Percentiles rank a stretch among this genome's conserved stretches.
phyloP scores from a whole-genome alignment of 2,113 vertebrate genomes.

The Rhizomys pruinosus region DNA sequence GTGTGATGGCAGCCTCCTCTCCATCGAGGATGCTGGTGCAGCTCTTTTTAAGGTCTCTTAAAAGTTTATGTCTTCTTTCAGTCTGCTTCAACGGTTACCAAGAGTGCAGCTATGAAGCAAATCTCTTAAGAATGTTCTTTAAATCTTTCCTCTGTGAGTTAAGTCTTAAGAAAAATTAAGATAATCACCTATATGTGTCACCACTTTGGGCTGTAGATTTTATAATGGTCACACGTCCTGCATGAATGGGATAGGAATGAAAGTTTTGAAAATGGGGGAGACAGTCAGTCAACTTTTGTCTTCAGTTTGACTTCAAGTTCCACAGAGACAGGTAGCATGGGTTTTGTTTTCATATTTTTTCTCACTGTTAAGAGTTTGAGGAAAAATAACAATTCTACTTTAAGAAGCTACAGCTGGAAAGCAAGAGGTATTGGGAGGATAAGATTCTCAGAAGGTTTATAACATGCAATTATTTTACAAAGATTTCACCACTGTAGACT shows the following conservation, averaged over 20 bases:
- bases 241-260: background rate
- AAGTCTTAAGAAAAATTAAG: constrained; percentile 1
- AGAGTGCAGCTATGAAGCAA: background rate
- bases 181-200: background rate
- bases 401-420: background rate
- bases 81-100: background rate
- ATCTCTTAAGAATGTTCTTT: constrained; percentile 41
- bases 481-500: background rate
- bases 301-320: background rate
- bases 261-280: background rate
- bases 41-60: background rate
- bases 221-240: background rate
- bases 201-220: background rate
- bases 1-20: background rate
- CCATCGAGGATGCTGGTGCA: background rate
- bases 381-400: background rate
- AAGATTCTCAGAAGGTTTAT: background rate
- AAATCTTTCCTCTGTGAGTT: background rate
- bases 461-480: background rate
- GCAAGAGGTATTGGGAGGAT: too few relatives aligned
- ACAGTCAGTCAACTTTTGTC: too few relatives aligned
- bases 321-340: background rate
- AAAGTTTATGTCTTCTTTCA: background rate
- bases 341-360: background rate
- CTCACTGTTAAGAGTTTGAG: background rate